Percentiles rank a stretch among this genome's conserved stretches.
phyloP scores from a whole-genome alignment of 2,797 vertebrate species.

The Gymnocypris eckloni region DNA sequence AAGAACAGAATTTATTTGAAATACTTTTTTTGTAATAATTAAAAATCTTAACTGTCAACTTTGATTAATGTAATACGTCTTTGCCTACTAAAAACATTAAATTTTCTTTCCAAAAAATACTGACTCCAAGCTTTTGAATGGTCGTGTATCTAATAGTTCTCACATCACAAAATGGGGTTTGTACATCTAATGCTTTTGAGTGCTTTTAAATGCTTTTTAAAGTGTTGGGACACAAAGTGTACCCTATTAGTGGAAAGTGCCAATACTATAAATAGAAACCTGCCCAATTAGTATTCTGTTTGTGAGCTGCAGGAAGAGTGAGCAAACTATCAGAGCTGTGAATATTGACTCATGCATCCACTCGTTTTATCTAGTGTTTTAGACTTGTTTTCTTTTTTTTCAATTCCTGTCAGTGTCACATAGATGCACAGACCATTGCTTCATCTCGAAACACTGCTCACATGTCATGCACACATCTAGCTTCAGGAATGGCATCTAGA shows the following conservation, averaged over 20 bases:
- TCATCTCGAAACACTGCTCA: constrained; percentile 2
- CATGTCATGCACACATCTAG: constrained; percentile 21
- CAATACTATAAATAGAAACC: constrained; percentile 29
- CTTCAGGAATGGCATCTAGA: constrained; percentile 34
- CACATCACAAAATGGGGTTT: not conserved
- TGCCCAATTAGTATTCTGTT: constrained; percentile 2
- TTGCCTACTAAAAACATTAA: not conserved
- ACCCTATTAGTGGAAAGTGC: constrained; percentile 22
- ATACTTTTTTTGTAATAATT: not conserved
- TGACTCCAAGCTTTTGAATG: not conserved
- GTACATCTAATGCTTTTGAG: constrained; percentile 1
- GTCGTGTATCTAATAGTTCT: not conserved
- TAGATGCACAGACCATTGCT: constrained; percentile 9
- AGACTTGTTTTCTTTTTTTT: not conserved
- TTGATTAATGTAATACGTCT: not conserved
- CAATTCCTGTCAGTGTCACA: not conserved
- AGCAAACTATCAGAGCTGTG: constrained; percentile 4
- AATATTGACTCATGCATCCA: constrained; percentile 18
- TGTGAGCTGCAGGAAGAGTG: constrained; percentile 10
- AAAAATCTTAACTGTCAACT: not conserved
- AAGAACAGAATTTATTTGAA: not conserved
- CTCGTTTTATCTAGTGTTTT: constrained; percentile 1
- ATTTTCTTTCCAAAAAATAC: not conserved
- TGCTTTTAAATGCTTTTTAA: not conserved
- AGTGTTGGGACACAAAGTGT: not conserved